Conservation (phyloP, 2,888 invertebrate genomes). For the Rutpela maculata region DNA sequence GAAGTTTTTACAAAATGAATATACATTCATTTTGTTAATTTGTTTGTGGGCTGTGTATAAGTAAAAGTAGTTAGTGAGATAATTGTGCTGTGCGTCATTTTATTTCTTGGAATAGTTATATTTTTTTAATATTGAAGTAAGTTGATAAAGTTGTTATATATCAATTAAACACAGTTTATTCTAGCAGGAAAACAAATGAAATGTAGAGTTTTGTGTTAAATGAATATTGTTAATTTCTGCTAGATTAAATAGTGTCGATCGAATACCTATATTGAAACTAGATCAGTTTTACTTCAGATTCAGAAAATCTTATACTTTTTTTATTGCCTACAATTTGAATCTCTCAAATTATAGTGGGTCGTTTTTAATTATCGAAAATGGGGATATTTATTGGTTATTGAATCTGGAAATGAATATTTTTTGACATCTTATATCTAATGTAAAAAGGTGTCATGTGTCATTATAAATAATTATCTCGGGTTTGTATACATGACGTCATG, state of each 20-base stretch:
- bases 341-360: no score
- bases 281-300: neutral
- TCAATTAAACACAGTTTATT: no score
- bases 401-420: no score
- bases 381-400: no score
- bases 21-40: neutral
- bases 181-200: neutral
- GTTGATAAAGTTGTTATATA: slow-evolving; percentile 9
- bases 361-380: no score
- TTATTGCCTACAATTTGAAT: no score
- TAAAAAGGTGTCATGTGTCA: no score
- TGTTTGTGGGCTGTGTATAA: neutral
- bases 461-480: no score
- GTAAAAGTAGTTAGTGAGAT: slow-evolving; percentile 10
- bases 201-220: neutral
- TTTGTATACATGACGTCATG: no score
- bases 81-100: slow-evolving; percentile 17
- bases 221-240: neutral
- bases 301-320: no score
- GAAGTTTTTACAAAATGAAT: neutral
- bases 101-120: slow-evolving; percentile 18
- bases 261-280: neutral
- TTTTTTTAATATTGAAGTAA: slow-evolving; percentile 6
- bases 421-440: no score
- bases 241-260: neutral